A percentile compares a stretch with the other conserved stretches of the same genome.
Evolutionary conservation across 2,797 vertebrate species (phyloP).

Genomic region (Ctenopoma kingsleyae): DNA sequence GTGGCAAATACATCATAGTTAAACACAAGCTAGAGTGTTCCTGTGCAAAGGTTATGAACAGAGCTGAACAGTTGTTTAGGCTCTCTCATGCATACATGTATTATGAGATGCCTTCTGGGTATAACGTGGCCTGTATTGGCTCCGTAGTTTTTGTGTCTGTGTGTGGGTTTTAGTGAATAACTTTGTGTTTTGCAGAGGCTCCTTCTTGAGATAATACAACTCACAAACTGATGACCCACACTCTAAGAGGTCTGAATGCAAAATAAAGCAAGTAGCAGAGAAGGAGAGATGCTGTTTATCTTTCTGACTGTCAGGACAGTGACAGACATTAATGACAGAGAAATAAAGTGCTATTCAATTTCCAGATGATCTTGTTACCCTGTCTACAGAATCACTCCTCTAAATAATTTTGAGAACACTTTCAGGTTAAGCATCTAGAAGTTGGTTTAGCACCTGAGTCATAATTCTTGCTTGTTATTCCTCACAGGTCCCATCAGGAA

Average conservation of each 20-base stretch:
- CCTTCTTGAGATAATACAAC: not conserved
- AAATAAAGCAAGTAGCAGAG: no score
- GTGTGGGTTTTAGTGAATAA: conserved; percentile 2
- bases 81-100: conserved; percentile 46
- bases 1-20: conserved; percentile 9
- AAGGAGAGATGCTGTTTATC: no score
- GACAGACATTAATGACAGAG: no score
- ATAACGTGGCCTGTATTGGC: conserved; percentile 42
- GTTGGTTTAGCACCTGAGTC: conserved; percentile 6
- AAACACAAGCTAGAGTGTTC: conserved; percentile 9
- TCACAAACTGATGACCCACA: not conserved
- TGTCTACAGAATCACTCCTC: no score
- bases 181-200: conserved; percentile 5
- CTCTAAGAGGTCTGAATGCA: not conserved
- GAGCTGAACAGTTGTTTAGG: conserved; percentile 31
- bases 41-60: conserved; percentile 8
- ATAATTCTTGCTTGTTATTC: conserved; percentile 39
- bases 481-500: conserved; percentile 88
- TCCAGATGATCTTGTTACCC: no score
- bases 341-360: no score
- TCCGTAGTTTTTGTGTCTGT: not conserved
- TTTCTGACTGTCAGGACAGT: no score
- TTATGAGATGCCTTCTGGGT: conserved; percentile 38
- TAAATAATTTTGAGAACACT: not conserved
- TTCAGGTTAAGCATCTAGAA: not conserved